These are phyloP conservation scores for Nasonia oneida DNA, from an alignment of 2,888 invertebrate species.

Conservation along the genomic window DNA sequence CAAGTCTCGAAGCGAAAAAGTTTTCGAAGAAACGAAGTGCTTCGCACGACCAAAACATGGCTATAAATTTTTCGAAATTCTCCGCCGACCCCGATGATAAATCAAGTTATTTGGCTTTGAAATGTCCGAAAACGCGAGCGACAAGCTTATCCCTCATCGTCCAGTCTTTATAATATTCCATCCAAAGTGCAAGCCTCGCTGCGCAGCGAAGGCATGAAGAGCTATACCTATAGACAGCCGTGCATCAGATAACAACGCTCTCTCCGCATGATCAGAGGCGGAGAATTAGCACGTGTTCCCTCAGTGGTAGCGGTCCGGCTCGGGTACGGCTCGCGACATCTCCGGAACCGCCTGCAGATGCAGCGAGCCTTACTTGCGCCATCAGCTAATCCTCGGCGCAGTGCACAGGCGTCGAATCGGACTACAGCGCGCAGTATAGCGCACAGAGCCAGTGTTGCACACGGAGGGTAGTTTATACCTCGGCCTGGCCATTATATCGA, in stretches of 20 bases:
- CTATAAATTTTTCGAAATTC: not conserved
- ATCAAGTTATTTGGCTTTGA: not conserved
- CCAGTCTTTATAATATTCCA: no score
- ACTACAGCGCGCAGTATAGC: not conserved
- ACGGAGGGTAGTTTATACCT: conserved; percentile 55
- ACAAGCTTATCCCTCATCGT: no score
- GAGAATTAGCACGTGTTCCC: not conserved
- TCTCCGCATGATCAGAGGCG: no score
- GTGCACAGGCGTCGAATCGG: not conserved
- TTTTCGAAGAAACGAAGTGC: not conserved
- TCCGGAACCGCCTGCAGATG: not conserved
- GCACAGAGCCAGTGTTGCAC: not conserved
- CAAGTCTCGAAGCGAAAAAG: not conserved
- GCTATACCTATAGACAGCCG: no score
- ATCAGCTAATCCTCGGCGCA: not conserved
- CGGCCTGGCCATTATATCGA: conserved; percentile 73
- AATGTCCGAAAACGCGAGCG: not conserved
- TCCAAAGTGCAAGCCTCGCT: no score
- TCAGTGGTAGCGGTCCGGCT: not conserved
- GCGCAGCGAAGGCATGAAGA: no score
- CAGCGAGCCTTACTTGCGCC: not conserved
- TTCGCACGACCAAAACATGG: not conserved
- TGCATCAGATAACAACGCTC: no score
- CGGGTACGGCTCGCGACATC: not conserved
- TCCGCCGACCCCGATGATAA: not conserved